phyloP scores from a whole-genome alignment of 2,113 vertebrate genomes.

The human region GRCh38 chr2:132634501-132635000 shows the following conservation, averaged over 20 bases:
- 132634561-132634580: neutral
- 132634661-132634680: neutral
- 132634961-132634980: neutral
- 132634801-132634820: neutral
- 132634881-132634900: neutral
- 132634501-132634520: neutral
- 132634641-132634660: neutral
- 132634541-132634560: neutral
- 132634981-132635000: neutral
- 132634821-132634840: neutral
- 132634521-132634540: neutral
- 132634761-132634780: neutral
- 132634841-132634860: neutral
- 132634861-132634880: neutral
- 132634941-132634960: too few species aligned
- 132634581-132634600: neutral
- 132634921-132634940: neutral
- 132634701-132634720: neutral
- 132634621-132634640: neutral
- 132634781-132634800: neutral
- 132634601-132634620: rapidly evolving
- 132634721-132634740: neutral
- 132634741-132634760: neutral
- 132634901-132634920: neutral
- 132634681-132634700: neutral